Base-by-base conservation (phyloP, 2,888 invertebrate genomes). In the Villa cingulata region DNA sequence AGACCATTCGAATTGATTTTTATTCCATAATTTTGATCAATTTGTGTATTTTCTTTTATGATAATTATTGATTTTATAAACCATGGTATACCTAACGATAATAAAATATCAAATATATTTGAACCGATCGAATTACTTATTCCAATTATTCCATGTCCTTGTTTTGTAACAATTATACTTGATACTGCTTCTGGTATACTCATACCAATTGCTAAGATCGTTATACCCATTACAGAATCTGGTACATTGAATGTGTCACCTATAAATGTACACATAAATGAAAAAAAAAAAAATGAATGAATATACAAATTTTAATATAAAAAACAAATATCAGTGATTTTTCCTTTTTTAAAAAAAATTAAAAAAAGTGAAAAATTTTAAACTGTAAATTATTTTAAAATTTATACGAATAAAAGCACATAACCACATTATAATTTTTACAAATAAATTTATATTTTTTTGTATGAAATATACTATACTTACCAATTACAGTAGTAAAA, bases 151-250 rank as follows among this genome's bases (percentile, higher is more conserved):
- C 59, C 56, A 52, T 62, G 71, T 76, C 85, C 89, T 75, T 85
- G 84, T 59, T 80, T 80, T 3, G 87, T 81, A 1, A 90, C 88
- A 43, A 89, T 77, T 10, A 89, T 78, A 62, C 86, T 86, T 34
- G 88, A 84, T 2, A 89, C 84, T 1, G 86, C 86, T 71, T 90
- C 90, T 1, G 90, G 89, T 1, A 90, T 77, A 59, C 86, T 86
- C 53, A 86, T 88, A 41, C 89, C 89, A 2, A 86, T 85, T 1
- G 89, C 88, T 27, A 89, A 72, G 57, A 89, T 81, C 4, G 87
- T 87, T 48, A 90, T 72, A 1, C 89, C 89, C 72, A 87, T 86
- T 15, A 89, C 84, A 29, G 86, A 84, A 65, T 89, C 88, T 0
- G 89, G 87, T 44, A 89, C 80, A 54, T 77, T 72, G 16, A 88